Evolutionary conservation across 92 coral and sea anemone species (phyloP), one percentile per base, ranked within the genome.

Genomic region (Metridium senile): DNA sequence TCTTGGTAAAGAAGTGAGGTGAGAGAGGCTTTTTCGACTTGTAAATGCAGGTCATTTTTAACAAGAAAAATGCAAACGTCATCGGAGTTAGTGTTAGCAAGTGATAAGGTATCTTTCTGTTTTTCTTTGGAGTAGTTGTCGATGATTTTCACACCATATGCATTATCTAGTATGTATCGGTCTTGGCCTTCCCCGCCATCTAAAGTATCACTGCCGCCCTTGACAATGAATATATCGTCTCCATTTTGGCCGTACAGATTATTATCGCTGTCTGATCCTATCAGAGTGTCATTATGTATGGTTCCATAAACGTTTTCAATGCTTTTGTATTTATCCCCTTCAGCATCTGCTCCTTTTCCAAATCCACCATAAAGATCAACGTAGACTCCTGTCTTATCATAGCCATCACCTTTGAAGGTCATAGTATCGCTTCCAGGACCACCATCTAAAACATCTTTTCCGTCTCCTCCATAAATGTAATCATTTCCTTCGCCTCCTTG

Each of bases 81-180:
- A 1, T 76, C 53, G 20, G 87, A 69, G 59, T 81, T 75, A 49
- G 81, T 58, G 53, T 75, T 71, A 16, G 56, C 57, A n/a, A 85
- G 49, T 0, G 91, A 82, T n/a, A 87, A 66, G 0, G 81, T 72
- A 68, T 87, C 91, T 49, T 82, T 76, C 17, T 9, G 26, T 13
- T 77, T 75, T 26, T 82, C 91, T 8, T 82, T 46, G 20, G 91
- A 87, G 25, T 75, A 81, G 83, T 86, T 86, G 56, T 86, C 90
- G 46, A 86, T 81, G 9, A 76, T 62, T 54, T 87, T 82, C n/a
- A 77, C 3, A 0, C 91, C 91, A 23, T 13, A 72, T 1, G 85
- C 76, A 11, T 69, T 34, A 29, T 83, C 51, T 1, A 87, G 46
- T 9, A 83, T 18, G 26, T 87, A 87, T n/a, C 28, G n/a, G 49